phyloP scores from a whole-genome alignment of 2,888 invertebrate genomes.

The Coremacera marginata region DNA sequence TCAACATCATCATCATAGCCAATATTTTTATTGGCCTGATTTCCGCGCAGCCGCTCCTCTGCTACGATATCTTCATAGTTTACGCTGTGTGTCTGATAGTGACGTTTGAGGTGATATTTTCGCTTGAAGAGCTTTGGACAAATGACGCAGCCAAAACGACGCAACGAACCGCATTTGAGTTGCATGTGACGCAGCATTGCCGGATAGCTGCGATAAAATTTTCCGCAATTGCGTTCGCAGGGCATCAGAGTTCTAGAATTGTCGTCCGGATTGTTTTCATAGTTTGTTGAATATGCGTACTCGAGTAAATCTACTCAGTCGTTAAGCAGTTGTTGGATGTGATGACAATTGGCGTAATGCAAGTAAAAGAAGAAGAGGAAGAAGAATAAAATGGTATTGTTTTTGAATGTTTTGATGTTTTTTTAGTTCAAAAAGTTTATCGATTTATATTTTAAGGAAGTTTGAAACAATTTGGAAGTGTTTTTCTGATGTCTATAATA shows the following conservation, averaged over 20 bases:
- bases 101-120: conserved; percentile 64
- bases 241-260: conserved; percentile 51
- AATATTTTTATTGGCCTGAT: neutral
- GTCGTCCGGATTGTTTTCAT: neutral
- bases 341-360: neutral
- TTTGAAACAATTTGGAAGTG: too few relatives aligned
- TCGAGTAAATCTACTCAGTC: neutral
- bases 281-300: neutral
- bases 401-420: neutral
- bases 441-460: too few relatives aligned
- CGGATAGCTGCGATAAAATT: conserved; percentile 62
- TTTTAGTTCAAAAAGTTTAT: too few relatives aligned
- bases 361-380: conserved; percentile 21
- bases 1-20: conserved; percentile 20
- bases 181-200: conserved; percentile 60
- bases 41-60: conserved; percentile 43
- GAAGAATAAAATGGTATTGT: neutral
- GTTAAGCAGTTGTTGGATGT: too few relatives aligned
- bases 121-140: conserved; percentile 63
- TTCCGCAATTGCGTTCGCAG: conserved; percentile 69
- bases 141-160: conserved; percentile 59
- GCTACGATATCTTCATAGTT: conserved; percentile 53
- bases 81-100: conserved; percentile 60
- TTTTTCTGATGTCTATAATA: too few relatives aligned
- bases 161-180: conserved; percentile 60